Base-by-base conservation (phyloP, 2,113 vertebrate species). In the human region DNA sequence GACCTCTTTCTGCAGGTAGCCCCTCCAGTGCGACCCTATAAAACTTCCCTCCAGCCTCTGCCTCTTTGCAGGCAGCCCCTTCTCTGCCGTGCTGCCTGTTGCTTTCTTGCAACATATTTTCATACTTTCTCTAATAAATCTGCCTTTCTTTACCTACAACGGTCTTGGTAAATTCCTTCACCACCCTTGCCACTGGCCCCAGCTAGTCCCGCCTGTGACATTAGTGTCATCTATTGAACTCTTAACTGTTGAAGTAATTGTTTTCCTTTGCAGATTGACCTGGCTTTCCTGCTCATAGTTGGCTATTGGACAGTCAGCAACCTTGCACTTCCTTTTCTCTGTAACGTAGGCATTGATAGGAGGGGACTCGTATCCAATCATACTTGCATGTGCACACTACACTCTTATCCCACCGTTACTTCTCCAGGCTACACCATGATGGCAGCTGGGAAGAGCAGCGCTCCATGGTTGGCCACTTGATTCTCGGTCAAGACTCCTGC, bases 331-430 rank as follows among this genome's bases (percentile, higher is more conserved):
- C 57, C 70, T 70, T 45, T 59, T 82, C 86, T 92, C 55, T 50
- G 66, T 38, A 27, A 90, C 45, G 30, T 23, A 20, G 40, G 43
- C 52, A 38, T 40, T 20, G 55, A 32, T 6, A 6, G 6, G 45
- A 75, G 40, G 7, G 52, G 8, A 27, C 40, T 11, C 18, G 1
- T 4, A 22, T 0, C 10, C 80, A 40, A 17, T 1, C 48, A 0
- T 35, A 50, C 27, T 5, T 48, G 25, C 32, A 25, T 4, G 79
- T 70, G 90, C 22, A 18, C 78, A 1, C 13, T 4, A 23, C n/a
- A 32, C 30, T 38, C 13, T n/a, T n/a, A 2, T 23, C 90, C 70
- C 13, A 5, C 8, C 22, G 1, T 22, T 13, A 16, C 50, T 10
- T 52, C 45, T 68, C 79, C 30, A 82, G 68, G 12, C 90, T 45